These are phyloP conservation scores for Cotesia vestalis DNA, from an alignment of 1,140 invertebrate genomes.

Conservation along the genomic window DNA sequence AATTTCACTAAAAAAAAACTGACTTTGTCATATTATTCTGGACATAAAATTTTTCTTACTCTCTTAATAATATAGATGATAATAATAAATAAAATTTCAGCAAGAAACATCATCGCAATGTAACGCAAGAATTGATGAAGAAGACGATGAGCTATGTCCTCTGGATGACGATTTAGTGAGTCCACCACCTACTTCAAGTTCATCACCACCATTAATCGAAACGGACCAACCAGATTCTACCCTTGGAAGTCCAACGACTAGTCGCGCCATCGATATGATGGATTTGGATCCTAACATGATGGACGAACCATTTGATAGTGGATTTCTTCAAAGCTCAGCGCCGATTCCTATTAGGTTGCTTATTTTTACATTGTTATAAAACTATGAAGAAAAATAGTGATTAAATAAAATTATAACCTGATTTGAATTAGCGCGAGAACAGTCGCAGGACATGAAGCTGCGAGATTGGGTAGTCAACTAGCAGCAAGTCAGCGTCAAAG, in stretches of 20 bases:
- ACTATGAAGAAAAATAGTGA: not conserved
- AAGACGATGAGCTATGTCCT: conserved; percentile 57
- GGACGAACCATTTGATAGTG: conserved; percentile 64
- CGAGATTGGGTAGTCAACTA: conserved; percentile 75
- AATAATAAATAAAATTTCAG: not conserved
- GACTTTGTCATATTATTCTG: no score
- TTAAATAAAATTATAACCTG: not conserved
- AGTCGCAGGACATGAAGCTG: conserved; percentile 81
- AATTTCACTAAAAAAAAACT: no score
- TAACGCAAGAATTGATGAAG: conserved; percentile 74
- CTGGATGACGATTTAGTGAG: conserved; percentile 54
- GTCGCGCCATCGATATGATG: conserved; percentile 64
- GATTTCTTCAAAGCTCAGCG: conserved; percentile 62
- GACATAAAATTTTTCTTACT: no score
- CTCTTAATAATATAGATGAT: not conserved
- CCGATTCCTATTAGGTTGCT: conserved; percentile 63
- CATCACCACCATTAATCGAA: conserved; percentile 54
- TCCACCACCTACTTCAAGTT: conserved; percentile 46
- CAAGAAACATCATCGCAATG: conserved; percentile 62
- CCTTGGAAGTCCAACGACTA: conserved; percentile 60
- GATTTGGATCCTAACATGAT: conserved; percentile 63
- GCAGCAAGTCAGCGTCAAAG: conserved; percentile 69
- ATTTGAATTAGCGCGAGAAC: conserved; percentile 69
- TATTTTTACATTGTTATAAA: not conserved
- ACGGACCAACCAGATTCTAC: conserved; percentile 51